These are phyloP conservation scores for Tachuris rubrigastra DNA, from an alignment of 2,113 vertebrate species.

Conservation along the genomic window DNA sequence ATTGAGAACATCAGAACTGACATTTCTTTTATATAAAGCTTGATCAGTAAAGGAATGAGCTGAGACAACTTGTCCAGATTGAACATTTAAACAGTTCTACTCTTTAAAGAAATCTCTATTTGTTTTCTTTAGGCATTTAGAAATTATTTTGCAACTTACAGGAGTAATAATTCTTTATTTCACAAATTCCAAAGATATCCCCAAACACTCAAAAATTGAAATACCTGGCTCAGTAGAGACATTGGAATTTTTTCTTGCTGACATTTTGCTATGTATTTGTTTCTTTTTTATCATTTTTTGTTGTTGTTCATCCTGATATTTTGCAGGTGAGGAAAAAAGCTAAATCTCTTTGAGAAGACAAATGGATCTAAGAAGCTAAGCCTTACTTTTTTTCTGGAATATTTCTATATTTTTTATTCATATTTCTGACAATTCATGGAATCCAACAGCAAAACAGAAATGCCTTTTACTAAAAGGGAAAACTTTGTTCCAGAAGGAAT, in stretches of 20 bases:
- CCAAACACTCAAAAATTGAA: slow-evolving; percentile 57
- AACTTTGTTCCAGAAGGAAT: not conserved
- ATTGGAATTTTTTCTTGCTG: slow-evolving; percentile 31
- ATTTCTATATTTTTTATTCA: not conserved
- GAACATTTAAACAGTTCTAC: slow-evolving; percentile 2
- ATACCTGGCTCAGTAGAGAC: slow-evolving; percentile 17
- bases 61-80: not conserved
- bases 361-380: slow-evolving; percentile 26
- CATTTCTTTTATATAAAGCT: not conserved
- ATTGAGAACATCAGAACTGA: not conserved
- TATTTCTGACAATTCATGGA: not conserved
- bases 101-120: slow-evolving; percentile 34
- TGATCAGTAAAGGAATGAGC: not conserved
- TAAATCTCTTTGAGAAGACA: slow-evolving; percentile 33
- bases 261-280: slow-evolving; percentile 28
- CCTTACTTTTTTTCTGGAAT: slow-evolving; percentile 37
- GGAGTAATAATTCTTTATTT: slow-evolving; percentile 53
- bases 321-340: slow-evolving; percentile 42
- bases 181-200: slow-evolving; percentile 57
- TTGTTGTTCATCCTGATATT: slow-evolving; percentile 40
- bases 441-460: not conserved
- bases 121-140: slow-evolving; percentile 13
- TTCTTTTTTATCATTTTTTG: slow-evolving; percentile 3
- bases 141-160: slow-evolving; percentile 36
- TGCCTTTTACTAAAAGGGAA: not conserved